Conservation (phyloP, 2,113 vertebrate species). For the Hystrix brachyura region DNA sequence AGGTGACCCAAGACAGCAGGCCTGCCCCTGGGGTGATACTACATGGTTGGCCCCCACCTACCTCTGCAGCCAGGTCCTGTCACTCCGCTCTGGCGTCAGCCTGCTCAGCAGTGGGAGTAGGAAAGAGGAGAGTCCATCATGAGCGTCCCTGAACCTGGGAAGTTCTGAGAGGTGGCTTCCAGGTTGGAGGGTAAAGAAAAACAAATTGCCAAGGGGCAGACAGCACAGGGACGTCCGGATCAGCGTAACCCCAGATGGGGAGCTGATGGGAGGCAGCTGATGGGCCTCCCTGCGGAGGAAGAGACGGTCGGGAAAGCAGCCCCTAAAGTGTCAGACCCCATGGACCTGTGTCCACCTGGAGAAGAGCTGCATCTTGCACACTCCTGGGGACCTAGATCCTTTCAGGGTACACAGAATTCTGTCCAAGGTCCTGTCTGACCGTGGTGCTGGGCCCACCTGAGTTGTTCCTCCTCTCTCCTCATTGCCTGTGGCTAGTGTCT, state of each 20-base stretch:
- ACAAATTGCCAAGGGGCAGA: accelerated
- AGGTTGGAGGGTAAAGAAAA: not conserved
- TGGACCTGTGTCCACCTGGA: not conserved
- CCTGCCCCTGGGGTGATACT: no score
- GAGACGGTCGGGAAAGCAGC: not conserved
- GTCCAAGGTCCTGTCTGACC: not conserved
- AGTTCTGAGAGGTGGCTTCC: not conserved
- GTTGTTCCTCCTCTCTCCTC: not conserved
- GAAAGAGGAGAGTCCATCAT: not conserved
- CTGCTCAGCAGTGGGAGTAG: not conserved
- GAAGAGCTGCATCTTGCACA: not conserved
- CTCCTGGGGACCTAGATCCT: not conserved
- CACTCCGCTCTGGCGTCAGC: not conserved
- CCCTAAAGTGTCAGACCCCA: accelerated
- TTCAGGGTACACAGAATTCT: not conserved
- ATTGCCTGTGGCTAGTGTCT: not conserved
- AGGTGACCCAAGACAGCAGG: not conserved
- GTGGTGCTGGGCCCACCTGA: not conserved
- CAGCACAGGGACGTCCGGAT: accelerated
- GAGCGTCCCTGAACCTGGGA: not conserved
- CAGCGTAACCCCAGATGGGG: accelerated
- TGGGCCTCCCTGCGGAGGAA: not conserved
- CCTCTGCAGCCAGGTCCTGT: not conserved
- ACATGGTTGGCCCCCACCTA: not conserved
- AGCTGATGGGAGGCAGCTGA: not conserved